Base-by-base conservation (phyloP, 2,113 vertebrate genomes). In the Glaucomys volans region DNA sequence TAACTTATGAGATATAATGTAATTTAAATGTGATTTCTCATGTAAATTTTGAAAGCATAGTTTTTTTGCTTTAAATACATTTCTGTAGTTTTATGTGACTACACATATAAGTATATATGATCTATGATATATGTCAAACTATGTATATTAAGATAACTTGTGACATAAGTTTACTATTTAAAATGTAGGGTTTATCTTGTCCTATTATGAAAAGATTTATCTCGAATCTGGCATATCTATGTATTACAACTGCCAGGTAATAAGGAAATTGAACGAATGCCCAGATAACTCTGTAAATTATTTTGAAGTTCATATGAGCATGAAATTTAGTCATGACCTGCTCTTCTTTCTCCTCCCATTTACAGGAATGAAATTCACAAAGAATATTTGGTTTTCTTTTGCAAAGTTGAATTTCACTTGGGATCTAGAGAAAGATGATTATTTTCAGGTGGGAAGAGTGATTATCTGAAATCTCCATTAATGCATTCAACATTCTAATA, bases 271-370 rank as follows among this genome's bases (percentile, higher is more conserved):
- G 95, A 97, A 84, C 20, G 44, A 88, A 76, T 75, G 71, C 11
- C 0, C 11, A 91, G 32, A 91, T 91, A 79, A 62, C 8, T 91
- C 66, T 97, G 91, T 54, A 92, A 87, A 93, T 96, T 95, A 96
- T 97, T 97, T 90, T 97, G 91, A 74, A 57, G 22, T 84, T 97
- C 66, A 95, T 24, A 28, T 80, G 88, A 97, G 84, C 82, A 83
- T 98, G 91, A 97, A 97, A 98, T 98, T 97, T 91, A 94, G 90
- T 96, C 64, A 72, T 85, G 9, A 32, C 47, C 11, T 20, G 3
- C 79, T 83, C 62, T 93, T 87, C 89, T 95, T 96, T 94, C 87
- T 42, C 42, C 66, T 67, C 47, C 81, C 17, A 95, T 85, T 85
- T 92, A 67, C 57, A 95, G 82, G n/a, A 96, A 72, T 95, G 87